Evolutionary conservation across 2,113 vertebrate species (phyloP).

Genomic region (Nothocercus julius): DNA sequence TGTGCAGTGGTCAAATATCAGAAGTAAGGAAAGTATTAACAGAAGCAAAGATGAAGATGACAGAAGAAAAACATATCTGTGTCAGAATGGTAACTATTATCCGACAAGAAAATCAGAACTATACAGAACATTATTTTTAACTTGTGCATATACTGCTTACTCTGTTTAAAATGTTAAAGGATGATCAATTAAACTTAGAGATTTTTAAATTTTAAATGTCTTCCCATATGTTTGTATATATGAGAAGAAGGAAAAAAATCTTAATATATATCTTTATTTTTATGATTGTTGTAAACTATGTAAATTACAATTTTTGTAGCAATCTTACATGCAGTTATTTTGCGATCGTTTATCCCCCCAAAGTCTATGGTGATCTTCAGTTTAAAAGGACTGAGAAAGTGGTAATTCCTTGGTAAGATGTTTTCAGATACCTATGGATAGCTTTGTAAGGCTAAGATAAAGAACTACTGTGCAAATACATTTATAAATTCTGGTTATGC

Average conservation of each 20-base stretch:
- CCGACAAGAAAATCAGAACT: not conserved
- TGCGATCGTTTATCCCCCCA: not conserved
- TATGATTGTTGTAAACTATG: not conserved
- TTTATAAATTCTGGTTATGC: not conserved
- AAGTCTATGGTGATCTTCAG: not conserved
- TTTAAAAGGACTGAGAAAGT: not conserved
- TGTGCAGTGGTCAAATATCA: slow-evolving; percentile 37
- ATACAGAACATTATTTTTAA: not conserved
- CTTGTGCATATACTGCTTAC: not conserved
- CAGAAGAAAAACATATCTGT: not conserved
- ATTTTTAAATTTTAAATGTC: not conserved
- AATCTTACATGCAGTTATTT: not conserved
- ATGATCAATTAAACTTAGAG: not conserved
- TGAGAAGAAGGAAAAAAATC: not conserved
- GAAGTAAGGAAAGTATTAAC: not conserved
- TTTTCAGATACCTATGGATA: not conserved
- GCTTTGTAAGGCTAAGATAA: not conserved
- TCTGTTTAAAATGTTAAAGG: not conserved
- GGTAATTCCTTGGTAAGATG: not conserved
- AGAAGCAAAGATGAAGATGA: not conserved
- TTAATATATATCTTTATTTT: not conserved
- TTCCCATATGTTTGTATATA: not conserved
- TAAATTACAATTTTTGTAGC: not conserved
- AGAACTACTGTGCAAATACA: not conserved
- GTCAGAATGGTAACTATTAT: not conserved